Percentiles rank a stretch among this genome's conserved stretches.
These are phyloP conservation scores for Drosophila imparisetae DNA, from an alignment of 2,888 invertebrate species.

Conservation along the genomic window DNA sequence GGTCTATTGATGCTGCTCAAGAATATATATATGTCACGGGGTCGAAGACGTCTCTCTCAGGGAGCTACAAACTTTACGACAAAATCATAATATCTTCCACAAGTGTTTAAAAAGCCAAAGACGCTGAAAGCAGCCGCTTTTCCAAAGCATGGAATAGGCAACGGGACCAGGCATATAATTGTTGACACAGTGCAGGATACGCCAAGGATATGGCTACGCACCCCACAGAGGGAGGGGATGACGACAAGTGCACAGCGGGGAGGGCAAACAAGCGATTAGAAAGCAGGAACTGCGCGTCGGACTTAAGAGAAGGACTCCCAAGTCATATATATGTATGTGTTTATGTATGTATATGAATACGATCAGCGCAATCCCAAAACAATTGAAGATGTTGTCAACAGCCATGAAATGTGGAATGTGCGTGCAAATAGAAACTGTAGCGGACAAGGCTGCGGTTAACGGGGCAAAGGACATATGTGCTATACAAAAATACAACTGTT, in stretches of 20 bases:
- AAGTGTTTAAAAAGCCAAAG: slow-evolving; percentile 9
- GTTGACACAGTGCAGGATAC: slow-evolving; percentile 44
- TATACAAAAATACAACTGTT: slow-evolving; percentile 45
- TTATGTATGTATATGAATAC: neutral
- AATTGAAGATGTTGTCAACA: slow-evolving; percentile 35
- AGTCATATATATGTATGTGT: slow-evolving; percentile 1
- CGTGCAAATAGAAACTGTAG: slow-evolving; percentile 10
- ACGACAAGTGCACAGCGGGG: slow-evolving; percentile 21
- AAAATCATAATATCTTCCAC: neutral
- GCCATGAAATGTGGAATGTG: slow-evolving; percentile 44
- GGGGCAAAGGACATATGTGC: slow-evolving; percentile 7
- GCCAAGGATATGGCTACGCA: slow-evolving; percentile 5
- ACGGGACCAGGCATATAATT: slow-evolving; percentile 15
- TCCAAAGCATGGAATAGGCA: slow-evolving; percentile 1
- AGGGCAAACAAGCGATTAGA: slow-evolving; percentile 37
- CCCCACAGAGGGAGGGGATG: neutral
- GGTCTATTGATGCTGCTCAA: neutral
- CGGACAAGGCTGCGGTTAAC: neutral
- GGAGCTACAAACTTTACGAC: neutral
- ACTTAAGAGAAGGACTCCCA: neutral
- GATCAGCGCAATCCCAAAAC: slow-evolving; percentile 26
- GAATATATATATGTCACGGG: neutral
- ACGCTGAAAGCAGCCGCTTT: slow-evolving; percentile 33
- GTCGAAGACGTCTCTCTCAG: neutral
- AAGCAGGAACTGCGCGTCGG: slow-evolving; percentile 7